phyloP scores from a whole-genome alignment of 1,140 invertebrate species.

The Pomacea maculata region DNA sequence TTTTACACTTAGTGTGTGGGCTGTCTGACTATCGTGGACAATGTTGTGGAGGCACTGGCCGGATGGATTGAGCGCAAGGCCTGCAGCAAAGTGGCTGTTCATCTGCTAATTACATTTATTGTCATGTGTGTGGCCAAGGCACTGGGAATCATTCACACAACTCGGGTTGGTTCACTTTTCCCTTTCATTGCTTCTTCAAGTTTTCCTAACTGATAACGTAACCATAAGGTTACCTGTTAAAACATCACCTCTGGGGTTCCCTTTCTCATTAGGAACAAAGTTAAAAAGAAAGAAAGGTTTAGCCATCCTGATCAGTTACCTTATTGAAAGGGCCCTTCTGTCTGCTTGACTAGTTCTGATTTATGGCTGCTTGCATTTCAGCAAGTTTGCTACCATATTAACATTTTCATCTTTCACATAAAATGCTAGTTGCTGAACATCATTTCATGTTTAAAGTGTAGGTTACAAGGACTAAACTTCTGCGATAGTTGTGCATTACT shows the following conservation, averaged over 20 bases:
- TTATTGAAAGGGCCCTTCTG: no score
- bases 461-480: no score
- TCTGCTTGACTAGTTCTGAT: no score
- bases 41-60: conserved; percentile 50
- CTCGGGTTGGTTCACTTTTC: conserved; percentile 37
- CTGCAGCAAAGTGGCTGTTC: conserved; percentile 46
- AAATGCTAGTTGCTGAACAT: no score
- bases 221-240: background rate
- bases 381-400: no score
- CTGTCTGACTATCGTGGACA: conserved; percentile 54
- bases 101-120: conserved; percentile 52
- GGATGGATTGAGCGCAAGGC: conserved; percentile 40
- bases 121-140: conserved; percentile 46
- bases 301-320: background rate
- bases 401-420: no score
- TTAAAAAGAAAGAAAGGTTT: background rate
- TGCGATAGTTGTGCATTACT: no score
- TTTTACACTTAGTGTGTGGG: conserved; percentile 44
- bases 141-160: conserved; percentile 51
- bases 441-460: no score
- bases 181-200: background rate
- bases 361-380: no score
- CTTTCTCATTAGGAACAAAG: background rate
- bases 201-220: background rate
- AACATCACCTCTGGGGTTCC: background rate